A percentile compares a stretch with the other conserved stretches of the same genome.
These are phyloP conservation scores for Carapus acus DNA, from an alignment of 2,797 vertebrate species.

Conservation along the genomic window DNA sequence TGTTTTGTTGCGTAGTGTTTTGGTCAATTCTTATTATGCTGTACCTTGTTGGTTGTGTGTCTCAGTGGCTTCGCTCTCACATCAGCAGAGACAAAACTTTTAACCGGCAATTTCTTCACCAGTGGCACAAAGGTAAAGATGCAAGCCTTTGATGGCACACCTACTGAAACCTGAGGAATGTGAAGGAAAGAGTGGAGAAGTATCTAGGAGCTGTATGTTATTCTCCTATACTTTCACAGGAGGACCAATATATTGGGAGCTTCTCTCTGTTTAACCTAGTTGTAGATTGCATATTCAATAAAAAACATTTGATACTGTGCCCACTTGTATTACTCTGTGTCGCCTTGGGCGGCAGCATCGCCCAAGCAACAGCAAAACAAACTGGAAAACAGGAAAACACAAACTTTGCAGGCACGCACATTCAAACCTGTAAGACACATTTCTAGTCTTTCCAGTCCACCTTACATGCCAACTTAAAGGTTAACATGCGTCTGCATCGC, in stretches of 20 bases:
- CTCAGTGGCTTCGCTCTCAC: constrained; percentile 21
- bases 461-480: no score
- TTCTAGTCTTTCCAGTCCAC: no score
- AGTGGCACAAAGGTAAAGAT: constrained; percentile 81
- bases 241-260: background rate
- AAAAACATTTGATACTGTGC: no score
- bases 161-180: constrained; percentile 70
- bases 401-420: no score
- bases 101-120: constrained; percentile 74
- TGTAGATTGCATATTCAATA: no score
- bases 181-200: constrained; percentile 9
- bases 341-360: no score
- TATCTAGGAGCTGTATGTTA: background rate
- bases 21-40: constrained; percentile 2
- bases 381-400: no score
- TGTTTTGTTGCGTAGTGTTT: no score
- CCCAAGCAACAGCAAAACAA: no score
- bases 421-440: no score
- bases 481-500: no score
- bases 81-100: constrained; percentile 45
- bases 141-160: constrained; percentile 64
- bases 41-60: constrained; percentile 52
- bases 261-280: background rate
- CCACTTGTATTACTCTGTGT: no score
- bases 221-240: background rate